Percentiles rank a stretch among this genome's conserved stretches.
These are phyloP conservation scores for Oryzias woworae DNA, from an alignment of 2,113 vertebrate genomes.

Conservation along the genomic window DNA sequence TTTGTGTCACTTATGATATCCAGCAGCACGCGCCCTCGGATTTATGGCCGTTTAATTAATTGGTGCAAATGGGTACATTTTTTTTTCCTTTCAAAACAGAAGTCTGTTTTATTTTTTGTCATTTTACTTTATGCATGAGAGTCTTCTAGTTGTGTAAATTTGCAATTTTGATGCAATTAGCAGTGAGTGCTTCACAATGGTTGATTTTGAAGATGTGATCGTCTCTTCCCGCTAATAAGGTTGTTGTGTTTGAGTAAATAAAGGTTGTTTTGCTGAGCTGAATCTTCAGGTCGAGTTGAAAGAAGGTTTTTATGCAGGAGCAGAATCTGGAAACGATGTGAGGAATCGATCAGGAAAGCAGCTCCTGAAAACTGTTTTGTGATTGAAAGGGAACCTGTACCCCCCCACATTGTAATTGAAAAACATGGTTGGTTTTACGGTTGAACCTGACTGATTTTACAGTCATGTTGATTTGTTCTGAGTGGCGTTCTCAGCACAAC, in stretches of 20 bases:
- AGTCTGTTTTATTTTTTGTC: no score
- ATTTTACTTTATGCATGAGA: not conserved
- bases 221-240: not conserved
- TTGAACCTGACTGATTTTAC: slow-evolving; percentile 64
- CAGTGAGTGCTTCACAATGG: not conserved
- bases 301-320: not conserved
- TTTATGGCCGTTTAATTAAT: no score
- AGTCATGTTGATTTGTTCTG: slow-evolving; percentile 71
- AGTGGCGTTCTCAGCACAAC: slow-evolving; percentile 63
- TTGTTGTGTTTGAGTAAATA: no score
- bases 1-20: no score
- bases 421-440: slow-evolving; percentile 56
- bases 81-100: no score
- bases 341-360: slow-evolving; percentile 7
- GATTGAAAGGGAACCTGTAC: slow-evolving; percentile 49
- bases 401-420: slow-evolving; percentile 64
- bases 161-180: not conserved
- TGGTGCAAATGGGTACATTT: no score
- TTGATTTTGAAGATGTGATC: not conserved
- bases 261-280: not conserved
- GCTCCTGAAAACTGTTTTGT: slow-evolving; percentile 6
- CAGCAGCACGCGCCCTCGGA: no score
- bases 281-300: not conserved
- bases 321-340: not conserved
- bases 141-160: not conserved